Evolutionary conservation across 2,797 vertebrate genomes (phyloP).

Genomic region (Garrulus glandarius): DNA sequence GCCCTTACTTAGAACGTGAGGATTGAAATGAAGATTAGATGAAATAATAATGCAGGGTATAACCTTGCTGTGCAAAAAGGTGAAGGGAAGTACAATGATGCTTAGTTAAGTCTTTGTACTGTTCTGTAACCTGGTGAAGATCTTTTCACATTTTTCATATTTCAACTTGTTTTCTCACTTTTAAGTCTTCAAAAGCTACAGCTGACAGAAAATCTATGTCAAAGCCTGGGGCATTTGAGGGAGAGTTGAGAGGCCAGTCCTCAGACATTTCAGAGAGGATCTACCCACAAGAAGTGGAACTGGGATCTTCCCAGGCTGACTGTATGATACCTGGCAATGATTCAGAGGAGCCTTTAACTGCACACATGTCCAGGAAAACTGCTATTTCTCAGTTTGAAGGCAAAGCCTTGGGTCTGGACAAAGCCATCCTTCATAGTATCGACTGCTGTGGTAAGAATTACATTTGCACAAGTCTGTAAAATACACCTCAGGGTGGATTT

Average conservation of each 20-base stretch:
- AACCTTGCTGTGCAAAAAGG: not conserved
- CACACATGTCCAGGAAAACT: slow-evolving; percentile 88
- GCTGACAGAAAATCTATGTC: slow-evolving; percentile 86
- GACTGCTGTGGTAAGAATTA: slow-evolving; percentile 91
- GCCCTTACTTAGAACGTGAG: not conserved
- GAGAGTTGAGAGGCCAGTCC: slow-evolving; percentile 83
- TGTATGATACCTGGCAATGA: slow-evolving; percentile 85
- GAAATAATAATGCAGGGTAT: not conserved
- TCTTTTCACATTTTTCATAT: not conserved
- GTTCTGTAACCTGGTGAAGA: not conserved
- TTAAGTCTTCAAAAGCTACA: slow-evolving; percentile 89
- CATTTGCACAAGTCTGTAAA: not conserved
- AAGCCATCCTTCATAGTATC: slow-evolving; percentile 97
- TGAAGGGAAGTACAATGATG: not conserved
- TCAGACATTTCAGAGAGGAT: slow-evolving; percentile 79
- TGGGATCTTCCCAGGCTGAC: slow-evolving; percentile 84
- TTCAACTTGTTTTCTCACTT: slow-evolving; percentile 16
- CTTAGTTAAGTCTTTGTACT: not conserved
- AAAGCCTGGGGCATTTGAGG: slow-evolving; percentile 85
- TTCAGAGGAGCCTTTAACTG: slow-evolving; percentile 83
- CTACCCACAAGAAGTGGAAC: slow-evolving; percentile 86
- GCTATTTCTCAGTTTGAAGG: slow-evolving; percentile 93
- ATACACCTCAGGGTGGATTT: not conserved
- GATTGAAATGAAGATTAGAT: not conserved
- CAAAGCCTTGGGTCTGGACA: slow-evolving; percentile 94